phyloP scores from a whole-genome alignment of 2,888 invertebrate species.

The Pristionchus mayeri region DNA sequence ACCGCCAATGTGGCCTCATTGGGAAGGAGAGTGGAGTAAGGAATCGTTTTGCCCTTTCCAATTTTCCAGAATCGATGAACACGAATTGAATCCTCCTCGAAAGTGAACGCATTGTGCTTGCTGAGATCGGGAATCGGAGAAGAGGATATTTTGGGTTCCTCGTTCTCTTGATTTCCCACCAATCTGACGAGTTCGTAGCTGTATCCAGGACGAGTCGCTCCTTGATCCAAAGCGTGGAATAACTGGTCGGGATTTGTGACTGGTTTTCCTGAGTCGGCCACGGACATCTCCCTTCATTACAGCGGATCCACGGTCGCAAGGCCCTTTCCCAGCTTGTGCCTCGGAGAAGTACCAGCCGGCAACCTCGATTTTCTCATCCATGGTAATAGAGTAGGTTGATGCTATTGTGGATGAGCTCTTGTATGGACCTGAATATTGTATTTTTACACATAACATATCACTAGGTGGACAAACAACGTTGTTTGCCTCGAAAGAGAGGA shows the following conservation, averaged over 20 bases:
- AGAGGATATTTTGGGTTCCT: not conserved
- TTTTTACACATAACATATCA: no score
- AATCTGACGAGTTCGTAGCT: no score
- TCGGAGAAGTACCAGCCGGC: not conserved
- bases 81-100: no score
- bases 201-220: no score
- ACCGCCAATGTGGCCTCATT: not conserved
- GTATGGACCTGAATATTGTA: no score
- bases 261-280: not conserved
- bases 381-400: not conserved
- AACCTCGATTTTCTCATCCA: not conserved
- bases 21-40: not conserved
- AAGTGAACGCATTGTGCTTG: not conserved
- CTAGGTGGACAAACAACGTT: no score
- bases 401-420: not conserved
- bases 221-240: no score
- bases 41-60: not conserved
- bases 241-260: no score
- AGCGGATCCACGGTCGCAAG: not conserved
- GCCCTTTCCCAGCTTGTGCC: not conserved
- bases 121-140: no score
- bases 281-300: not conserved
- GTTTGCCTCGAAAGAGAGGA: no score
- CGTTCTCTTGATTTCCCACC: not conserved
- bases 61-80: constrained; percentile 1